These are phyloP conservation scores for Sycophila texana DNA, from an alignment of 2,888 invertebrate genomes.

Conservation along the genomic window DNA sequence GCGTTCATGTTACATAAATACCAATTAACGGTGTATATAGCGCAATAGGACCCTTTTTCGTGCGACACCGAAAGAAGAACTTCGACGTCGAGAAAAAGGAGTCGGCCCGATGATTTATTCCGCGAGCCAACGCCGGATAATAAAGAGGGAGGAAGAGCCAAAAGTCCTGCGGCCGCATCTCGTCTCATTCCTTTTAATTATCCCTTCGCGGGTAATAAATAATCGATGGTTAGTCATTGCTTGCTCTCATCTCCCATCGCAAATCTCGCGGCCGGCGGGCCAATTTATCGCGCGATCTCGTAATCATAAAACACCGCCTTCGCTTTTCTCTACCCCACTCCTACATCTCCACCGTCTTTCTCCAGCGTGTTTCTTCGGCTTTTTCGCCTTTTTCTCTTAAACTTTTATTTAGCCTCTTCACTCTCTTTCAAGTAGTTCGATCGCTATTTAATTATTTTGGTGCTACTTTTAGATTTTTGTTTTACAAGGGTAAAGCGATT, in stretches of 20 bases:
- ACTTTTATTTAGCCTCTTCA: background rate
- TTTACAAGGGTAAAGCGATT: no score
- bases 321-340: conserved; percentile 40
- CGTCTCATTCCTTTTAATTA: conserved; percentile 55
- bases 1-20: conserved; percentile 45
- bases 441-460: no score
- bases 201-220: conserved; percentile 54
- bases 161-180: conserved; percentile 26
- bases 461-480: no score
- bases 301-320: conserved; percentile 65
- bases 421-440: background rate
- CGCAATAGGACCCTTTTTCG: conserved; percentile 18
- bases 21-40: conserved; percentile 48
- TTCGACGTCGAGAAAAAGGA: conserved; percentile 20
- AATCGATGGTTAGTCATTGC: conserved; percentile 51
- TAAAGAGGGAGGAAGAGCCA: conserved; percentile 27
- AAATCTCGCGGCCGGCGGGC: conserved; percentile 45
- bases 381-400: background rate
- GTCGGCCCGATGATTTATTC: conserved; percentile 39
- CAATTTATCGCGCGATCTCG: conserved; percentile 56
- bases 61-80: conserved; percentile 4
- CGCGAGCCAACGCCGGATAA: background rate
- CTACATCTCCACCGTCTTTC: background rate
- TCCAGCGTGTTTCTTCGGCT: background rate
- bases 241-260: conserved; percentile 38